phyloP scores from a whole-genome alignment of 2,797 vertebrate species.

The Arvicola amphibius region DNA sequence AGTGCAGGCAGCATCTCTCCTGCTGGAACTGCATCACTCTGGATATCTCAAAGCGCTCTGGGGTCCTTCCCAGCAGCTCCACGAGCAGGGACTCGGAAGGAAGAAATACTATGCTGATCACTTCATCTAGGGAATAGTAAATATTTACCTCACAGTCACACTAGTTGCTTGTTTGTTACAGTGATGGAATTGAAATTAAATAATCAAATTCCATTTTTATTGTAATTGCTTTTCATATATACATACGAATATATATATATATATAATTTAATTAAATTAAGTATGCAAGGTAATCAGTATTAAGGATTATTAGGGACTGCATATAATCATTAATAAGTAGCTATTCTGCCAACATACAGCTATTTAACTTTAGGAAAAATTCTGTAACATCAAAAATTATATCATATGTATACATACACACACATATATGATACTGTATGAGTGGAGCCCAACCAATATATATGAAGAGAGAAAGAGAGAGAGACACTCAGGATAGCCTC shows the following conservation, averaged over 20 bases:
- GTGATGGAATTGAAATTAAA: background rate
- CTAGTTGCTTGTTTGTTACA: background rate
- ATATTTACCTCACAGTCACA: background rate
- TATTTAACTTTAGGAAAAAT: background rate
- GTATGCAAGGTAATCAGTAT: background rate
- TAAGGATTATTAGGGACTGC: background rate
- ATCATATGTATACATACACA: background rate
- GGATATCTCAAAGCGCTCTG: background rate
- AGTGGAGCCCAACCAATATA: background rate
- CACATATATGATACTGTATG: background rate
- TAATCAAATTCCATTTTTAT: background rate
- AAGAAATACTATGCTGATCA: background rate
- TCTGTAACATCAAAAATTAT: background rate
- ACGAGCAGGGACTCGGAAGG: background rate
- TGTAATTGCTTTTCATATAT: background rate
- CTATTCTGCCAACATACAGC: background rate
- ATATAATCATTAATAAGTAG: background rate
- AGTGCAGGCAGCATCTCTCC: accelerated
- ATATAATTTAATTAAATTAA: background rate
- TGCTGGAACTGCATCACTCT: accelerated
- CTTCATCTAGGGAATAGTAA: background rate
- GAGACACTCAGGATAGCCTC: background rate
- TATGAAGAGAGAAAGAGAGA: background rate
- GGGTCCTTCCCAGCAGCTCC: background rate
- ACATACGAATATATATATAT: background rate